phyloP scores from a whole-genome alignment of 2,797 vertebrate genomes.

The Megalops cyprinoides region DNA sequence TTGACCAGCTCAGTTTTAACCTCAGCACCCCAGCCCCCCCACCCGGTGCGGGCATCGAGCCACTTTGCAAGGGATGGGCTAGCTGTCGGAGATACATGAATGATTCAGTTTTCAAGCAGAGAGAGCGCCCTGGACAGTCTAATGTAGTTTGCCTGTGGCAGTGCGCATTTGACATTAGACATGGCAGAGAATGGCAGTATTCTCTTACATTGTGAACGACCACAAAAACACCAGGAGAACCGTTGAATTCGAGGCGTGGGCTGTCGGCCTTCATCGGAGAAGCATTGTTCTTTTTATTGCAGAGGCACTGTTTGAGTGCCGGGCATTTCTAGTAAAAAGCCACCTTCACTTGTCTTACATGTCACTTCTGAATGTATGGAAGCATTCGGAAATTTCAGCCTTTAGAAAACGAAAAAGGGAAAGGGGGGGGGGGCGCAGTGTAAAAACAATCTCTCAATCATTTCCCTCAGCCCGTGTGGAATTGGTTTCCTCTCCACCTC shows the following conservation, averaged over 20 bases:
- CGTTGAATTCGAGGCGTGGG: neutral
- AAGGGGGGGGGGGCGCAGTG: conserved; percentile 24
- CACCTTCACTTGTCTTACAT: neutral
- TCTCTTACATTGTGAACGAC: neutral
- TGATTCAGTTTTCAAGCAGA: neutral
- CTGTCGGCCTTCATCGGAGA: neutral
- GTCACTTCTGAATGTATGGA: too few species aligned
- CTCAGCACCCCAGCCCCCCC: neutral
- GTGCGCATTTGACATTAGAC: neutral
- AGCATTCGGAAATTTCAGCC: conserved; percentile 6
- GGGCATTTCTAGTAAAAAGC: too few species aligned
- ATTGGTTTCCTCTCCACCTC: conserved; percentile 66
- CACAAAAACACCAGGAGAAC: neutral
- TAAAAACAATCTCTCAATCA: conserved; percentile 53
- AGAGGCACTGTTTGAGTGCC: neutral
- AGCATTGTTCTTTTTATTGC: neutral
- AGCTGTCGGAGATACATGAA: neutral
- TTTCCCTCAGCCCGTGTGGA: conserved; percentile 61
- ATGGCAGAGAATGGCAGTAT: neutral
- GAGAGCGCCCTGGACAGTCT: neutral
- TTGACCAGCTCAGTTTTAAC: neutral
- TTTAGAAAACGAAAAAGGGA: conserved; percentile 47
- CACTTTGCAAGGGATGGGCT: too few species aligned
- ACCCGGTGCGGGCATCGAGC: neutral
- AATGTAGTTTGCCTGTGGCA: neutral